Conservation (phyloP, 2,113 vertebrate species). For the Pholis gunnellus region DNA sequence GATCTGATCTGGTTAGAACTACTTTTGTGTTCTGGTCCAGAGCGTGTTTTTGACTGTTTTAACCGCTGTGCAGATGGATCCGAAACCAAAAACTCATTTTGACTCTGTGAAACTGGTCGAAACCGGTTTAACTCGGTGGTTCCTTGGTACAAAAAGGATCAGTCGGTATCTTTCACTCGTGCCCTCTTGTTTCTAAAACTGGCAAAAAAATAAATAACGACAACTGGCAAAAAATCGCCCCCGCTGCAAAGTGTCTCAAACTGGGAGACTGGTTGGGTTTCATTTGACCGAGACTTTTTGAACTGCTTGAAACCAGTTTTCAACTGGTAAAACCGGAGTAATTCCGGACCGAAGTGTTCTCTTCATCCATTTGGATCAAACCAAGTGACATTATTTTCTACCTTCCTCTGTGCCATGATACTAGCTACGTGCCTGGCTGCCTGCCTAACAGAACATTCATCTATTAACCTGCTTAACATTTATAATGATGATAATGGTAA, state of each 20-base stretch:
- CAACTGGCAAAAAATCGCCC: constrained; percentile 3
- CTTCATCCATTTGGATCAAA: constrained; percentile 68
- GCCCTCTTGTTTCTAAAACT: constrained; percentile 51
- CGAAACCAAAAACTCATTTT: constrained; percentile 56
- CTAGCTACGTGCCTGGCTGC: constrained; percentile 82
- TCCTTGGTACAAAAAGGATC: constrained; percentile 46
- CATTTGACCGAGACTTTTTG: constrained; percentile 30
- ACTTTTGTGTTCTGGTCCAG: constrained; percentile 34
- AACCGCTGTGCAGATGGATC: constrained; percentile 46
- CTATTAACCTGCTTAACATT: constrained; percentile 83
- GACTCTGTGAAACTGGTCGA: constrained; percentile 32
- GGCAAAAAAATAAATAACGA: constrained; percentile 33
- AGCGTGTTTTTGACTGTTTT: constrained; percentile 34
- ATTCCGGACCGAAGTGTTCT: constrained; percentile 72
- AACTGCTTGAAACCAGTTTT: constrained; percentile 62
- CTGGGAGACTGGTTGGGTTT: constrained; percentile 20
- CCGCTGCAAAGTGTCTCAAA: constrained; percentile 14
- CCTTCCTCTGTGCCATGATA: constrained; percentile 82
- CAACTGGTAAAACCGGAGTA: constrained; percentile 48
- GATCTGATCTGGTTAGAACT: constrained; percentile 62
- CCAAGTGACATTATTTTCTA: constrained; percentile 79
- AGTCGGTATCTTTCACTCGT: constrained; percentile 29
- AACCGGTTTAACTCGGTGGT: constrained; percentile 39
- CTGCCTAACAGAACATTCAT: constrained; percentile 80
- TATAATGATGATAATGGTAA: constrained; percentile 78